Percentiles rank a stretch among this genome's conserved stretches.
phyloP scores from a whole-genome alignment of 2,888 invertebrate species.

The Cephus nigrinus region DNA sequence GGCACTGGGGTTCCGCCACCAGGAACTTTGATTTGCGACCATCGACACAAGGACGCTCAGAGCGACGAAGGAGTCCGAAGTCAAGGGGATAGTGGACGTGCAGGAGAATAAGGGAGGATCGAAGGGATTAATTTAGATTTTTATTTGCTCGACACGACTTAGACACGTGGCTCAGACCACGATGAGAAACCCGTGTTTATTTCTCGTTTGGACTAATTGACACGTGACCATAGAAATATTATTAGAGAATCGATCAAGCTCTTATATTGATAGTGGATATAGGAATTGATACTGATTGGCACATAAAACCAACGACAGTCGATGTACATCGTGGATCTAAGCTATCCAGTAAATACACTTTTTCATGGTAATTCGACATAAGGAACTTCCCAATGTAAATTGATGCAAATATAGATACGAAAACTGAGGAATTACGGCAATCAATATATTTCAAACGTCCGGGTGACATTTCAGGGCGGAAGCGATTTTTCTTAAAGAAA shows the following conservation, averaged over 20 bases:
- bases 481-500: neutral
- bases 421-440: neutral
- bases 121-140: slow-evolving; percentile 23
- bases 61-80: slow-evolving; percentile 7
- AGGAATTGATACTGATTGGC: neutral
- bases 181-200: slow-evolving; percentile 29
- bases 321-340: neutral
- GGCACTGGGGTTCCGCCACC: slow-evolving; percentile 30
- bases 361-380: neutral
- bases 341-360: neutral
- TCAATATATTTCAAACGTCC: neutral
- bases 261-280: neutral
- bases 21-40: slow-evolving; percentile 36
- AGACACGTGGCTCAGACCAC: slow-evolving; percentile 25
- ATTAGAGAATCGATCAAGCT: slow-evolving; percentile 1
- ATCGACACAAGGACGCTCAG: slow-evolving; percentile 18
- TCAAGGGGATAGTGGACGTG: slow-evolving; percentile 9
- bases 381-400: neutral
- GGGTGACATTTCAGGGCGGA: neutral
- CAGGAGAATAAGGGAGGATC: slow-evolving; percentile 15
- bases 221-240: slow-evolving; percentile 40
- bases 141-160: slow-evolving; percentile 12
- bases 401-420: neutral
- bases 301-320: neutral
- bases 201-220: slow-evolving; percentile 47